Conservation (phyloP, 2,113 vertebrate genomes). For the Burhinus oedicnemus region DNA sequence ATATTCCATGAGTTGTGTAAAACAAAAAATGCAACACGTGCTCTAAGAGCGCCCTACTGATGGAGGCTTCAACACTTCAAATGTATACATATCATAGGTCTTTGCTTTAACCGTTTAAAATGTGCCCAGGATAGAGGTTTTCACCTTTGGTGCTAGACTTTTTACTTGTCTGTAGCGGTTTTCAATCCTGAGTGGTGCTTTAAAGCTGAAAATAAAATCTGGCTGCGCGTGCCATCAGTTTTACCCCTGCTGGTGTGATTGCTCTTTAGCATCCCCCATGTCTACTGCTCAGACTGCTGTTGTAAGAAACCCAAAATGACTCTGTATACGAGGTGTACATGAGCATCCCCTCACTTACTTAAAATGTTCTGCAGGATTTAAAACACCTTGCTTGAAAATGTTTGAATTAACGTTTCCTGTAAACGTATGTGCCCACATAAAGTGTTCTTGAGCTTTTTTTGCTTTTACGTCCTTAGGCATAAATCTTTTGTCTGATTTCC, state of each 20-base stretch:
- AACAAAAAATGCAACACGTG: neutral
- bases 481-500: conserved; percentile 9
- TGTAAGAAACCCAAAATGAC: neutral
- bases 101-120: neutral
- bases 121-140: neutral
- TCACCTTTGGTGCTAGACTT: neutral
- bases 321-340: neutral
- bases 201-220: neutral
- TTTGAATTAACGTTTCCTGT: conserved; percentile 2
- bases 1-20: neutral
- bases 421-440: neutral
- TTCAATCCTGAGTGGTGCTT: neutral
- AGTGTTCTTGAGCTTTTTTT: neutral
- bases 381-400: neutral
- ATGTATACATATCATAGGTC: neutral
- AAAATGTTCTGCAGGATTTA: neutral
- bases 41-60: accelerated
- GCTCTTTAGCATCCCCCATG: neutral
- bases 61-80: neutral
- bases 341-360: neutral
- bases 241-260: neutral
- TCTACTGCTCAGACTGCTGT: neutral
- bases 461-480: neutral
- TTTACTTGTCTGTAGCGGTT: neutral
- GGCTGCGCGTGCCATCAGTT: neutral